Base-by-base conservation (phyloP, 2,888 invertebrate genomes). In the Philonicus albiceps region DNA sequence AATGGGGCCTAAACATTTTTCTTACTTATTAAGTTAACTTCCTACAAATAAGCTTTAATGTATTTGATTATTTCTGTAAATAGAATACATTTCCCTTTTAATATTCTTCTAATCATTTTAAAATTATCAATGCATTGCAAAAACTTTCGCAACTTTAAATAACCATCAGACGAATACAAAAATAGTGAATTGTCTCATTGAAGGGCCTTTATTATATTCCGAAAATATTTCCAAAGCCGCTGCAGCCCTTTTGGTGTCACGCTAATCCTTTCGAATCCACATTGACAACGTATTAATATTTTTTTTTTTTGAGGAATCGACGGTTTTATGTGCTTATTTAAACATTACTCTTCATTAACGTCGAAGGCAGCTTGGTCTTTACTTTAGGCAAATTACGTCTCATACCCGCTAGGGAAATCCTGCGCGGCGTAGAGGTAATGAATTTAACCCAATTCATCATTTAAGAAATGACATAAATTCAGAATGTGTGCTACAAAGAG, bases 381-480 rank as follows among this genome's bases (percentile, higher is more conserved):
- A 64, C 64, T 8, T 64, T 11, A 19, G 22, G 64, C 64, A 22
- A 64, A 64, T 64, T 22, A 64, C 8, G 64, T 27, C 3, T 27
- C 64, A 64, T 22, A 64, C 11, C 64, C 49, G 40, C 22, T 22
- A 11, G 64, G 64, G 64, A 64, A 22, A 64, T 64, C 22, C 11
- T 3, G 22, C 64, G 64, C 22, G 27, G 53, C 78, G 5, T 16
- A 7, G 78, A 49, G 37, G 49, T 78, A 81, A 81, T 81, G 81
- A 81, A 81, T 81, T 81, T 22, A 81, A 81, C 55, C 49, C 34
- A 64, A 83, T 83, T 64, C 81, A 83, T 83, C 81, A 83, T 83
- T 83, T 83, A 83, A 34, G 22, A 34, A 64, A 83, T 64, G 64
- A 83, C 81, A 83, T 53, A 19, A 83, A 64, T 34, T 80, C 31